These are phyloP conservation scores for Oligia fasciuncula DNA, from an alignment of 2,888 invertebrate species.

Conservation along the genomic window DNA sequence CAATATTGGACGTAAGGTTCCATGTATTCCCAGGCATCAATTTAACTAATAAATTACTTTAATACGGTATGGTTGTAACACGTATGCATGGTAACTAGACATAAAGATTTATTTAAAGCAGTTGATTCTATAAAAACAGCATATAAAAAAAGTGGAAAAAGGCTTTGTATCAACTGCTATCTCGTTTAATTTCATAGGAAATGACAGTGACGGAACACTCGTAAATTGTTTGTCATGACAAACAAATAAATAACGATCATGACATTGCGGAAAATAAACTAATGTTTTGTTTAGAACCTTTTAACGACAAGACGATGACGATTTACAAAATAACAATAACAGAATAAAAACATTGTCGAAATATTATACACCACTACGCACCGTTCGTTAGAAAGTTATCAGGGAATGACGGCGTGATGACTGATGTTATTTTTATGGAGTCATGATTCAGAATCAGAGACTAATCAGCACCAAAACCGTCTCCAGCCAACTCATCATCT, in stretches of 20 bases:
- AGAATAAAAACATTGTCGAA: slow-evolving; percentile 1
- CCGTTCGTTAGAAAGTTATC: not conserved
- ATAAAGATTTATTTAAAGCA: not conserved
- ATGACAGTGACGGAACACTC: not conserved
- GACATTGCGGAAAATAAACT: not conserved
- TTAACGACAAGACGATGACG: not conserved
- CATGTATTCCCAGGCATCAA: slow-evolving; percentile 31
- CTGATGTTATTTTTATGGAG: not conserved
- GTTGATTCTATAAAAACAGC: not conserved
- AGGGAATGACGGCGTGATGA: not conserved
- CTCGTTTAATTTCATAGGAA: not conserved
- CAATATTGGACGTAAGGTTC: slow-evolving; percentile 20
- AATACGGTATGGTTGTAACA: slow-evolving; percentile 46
- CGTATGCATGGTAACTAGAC: slow-evolving; percentile 33
- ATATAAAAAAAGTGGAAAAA: not conserved
- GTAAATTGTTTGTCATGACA: not conserved
- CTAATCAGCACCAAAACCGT: not conserved
- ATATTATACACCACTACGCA: not conserved
- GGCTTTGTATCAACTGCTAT: not conserved
- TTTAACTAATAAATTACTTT: slow-evolving; percentile 62
- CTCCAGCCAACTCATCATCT: not conserved
- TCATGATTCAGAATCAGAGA: not conserved
- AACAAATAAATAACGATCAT: not conserved
- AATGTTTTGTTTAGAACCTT: not conserved
- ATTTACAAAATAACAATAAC: slow-evolving; percentile 4